phyloP scores from a whole-genome alignment of 2,888 invertebrate species.

The Hydrotaea cyrtoneurina region DNA sequence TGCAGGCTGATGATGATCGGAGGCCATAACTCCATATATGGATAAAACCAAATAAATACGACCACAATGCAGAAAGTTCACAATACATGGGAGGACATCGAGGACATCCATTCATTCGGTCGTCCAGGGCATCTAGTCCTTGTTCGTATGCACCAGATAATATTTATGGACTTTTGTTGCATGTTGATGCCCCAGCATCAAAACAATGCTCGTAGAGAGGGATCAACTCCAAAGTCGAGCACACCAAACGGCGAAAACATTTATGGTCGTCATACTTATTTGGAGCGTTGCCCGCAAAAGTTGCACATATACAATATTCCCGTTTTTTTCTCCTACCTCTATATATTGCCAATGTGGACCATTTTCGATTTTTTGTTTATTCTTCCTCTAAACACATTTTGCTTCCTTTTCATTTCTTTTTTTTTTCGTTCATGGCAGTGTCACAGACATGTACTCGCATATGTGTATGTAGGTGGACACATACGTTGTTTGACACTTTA shows the following conservation, averaged over 20 bases:
- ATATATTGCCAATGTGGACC: neutral
- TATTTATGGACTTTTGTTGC: conserved; percentile 65
- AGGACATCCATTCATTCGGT: neutral
- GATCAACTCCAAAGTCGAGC: no score
- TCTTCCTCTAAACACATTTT: no score
- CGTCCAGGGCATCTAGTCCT: neutral
- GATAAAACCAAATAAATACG: conserved; percentile 35
- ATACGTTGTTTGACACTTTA: conserved; percentile 47
- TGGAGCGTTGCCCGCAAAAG: neutral
- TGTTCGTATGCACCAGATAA: conserved; percentile 40
- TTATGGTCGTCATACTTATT: conserved; percentile 7
- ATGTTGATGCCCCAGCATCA: conserved; percentile 34
- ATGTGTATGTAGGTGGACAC: no score
- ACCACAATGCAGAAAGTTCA: conserved; percentile 42
- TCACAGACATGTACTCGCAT: conserved; percentile 18
- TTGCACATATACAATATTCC: conserved; percentile 4
- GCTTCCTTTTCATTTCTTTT: neutral
- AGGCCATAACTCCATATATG: neutral
- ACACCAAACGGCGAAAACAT: neutral
- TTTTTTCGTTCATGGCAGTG: neutral
- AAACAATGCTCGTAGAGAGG: neutral
- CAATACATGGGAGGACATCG: conserved; percentile 51
- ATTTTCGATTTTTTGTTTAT: no score
- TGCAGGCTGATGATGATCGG: conserved; percentile 64
- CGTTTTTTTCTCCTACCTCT: no score